Evolutionary conservation across 2,797 vertebrate species (phyloP), one percentile per base, ranked within the genome.

Genomic region (Stomatorhinus walkeri): DNA sequence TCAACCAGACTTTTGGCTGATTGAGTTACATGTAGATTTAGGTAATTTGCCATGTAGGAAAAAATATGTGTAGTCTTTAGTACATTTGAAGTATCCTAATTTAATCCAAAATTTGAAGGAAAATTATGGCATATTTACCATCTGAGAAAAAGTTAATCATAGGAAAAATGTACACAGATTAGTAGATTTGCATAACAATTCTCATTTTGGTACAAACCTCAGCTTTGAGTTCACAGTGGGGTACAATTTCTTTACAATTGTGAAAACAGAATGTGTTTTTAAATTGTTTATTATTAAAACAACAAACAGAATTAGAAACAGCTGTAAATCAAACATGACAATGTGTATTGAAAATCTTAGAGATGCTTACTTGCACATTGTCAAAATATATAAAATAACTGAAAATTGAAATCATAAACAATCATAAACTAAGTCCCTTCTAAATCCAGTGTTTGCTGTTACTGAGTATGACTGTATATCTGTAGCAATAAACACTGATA

Each of bases 1-100:
- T 91, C 64, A 88, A 83, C 56, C 10, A 81, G 19, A 19, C 19
- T 87, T 91, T 72, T 16, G 16, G 87, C 68, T 90, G 51, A 90
- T 88, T 89, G 89, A 91, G 85, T 54, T 16, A 68, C 46, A 88
- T 14, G 2, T 54, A 0, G 6, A 85, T 85, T 24, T 85, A 28
- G 22, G 36, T 43, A 3, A 22, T 84, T 84, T 84, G n/a, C 79
- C n/a, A 49, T 22, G n/a, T 48, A 48, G 9, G 46, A 10, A 24
- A 24, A 10, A 84, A 84, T 12, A 22, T 49, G 19, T 9, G 22
- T 32, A 49, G 46, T 48, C 19, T 84, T 48, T 84, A 22, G 40
- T 22, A 24, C 3, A 48, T 49, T 48, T 84, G 16, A 83, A 46
- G 4, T 48, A 48, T 14, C 22, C n/a, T 24, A 49, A 46, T 84